Base-by-base conservation (phyloP, 2,888 invertebrate genomes). In the Diplazon laetatorius region DNA sequence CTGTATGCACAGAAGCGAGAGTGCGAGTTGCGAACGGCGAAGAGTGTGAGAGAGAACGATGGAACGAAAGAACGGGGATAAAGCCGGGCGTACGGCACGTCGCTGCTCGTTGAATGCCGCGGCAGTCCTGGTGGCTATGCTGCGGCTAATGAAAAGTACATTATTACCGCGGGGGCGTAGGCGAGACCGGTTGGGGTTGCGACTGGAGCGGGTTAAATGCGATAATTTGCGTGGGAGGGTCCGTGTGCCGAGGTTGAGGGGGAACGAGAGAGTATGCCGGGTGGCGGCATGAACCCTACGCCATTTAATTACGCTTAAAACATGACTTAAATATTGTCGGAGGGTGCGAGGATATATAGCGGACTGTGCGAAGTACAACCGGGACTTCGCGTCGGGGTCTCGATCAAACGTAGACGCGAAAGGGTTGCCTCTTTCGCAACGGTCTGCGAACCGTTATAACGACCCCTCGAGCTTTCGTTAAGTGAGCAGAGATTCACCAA, bases 231-330 rank as follows among this genome's bases (percentile, higher is more conserved):
- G 88, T 89, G 88, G 88, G 89, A 88, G 88, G 89, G 87, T 82
- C 85, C 83, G 83, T 46, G 72, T 68, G 65, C 44, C 14, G 70
- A 39, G 63, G 62, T 55, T 60, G 25, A 37, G 60, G 73, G 68
- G 74, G 37, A 60, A 70, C 82, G 83, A 84, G 86, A 30, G 30
- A 30, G 85, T 84, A n/a, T n/a, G n/a, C n/a, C n/a, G n/a, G n/a
- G n/a, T n/a, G n/a, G 83, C 76, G 68, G 70, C 77, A 76, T 85
- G 84, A 85, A 87, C 87, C 89, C 89, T 89, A 88, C 85, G 87
- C 88, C 87, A 89, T 90, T 89, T 89, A 90, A 90, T 90, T 90
- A 89, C 87, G 87, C 89, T 87, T 89, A 88, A 90, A 90, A 89
- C 89, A 89, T 90, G 88, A 88, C 89, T 89, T 88, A 89, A 89